phyloP scores from a whole-genome alignment of 2,113 vertebrate species.

The Bubo bubo region DNA sequence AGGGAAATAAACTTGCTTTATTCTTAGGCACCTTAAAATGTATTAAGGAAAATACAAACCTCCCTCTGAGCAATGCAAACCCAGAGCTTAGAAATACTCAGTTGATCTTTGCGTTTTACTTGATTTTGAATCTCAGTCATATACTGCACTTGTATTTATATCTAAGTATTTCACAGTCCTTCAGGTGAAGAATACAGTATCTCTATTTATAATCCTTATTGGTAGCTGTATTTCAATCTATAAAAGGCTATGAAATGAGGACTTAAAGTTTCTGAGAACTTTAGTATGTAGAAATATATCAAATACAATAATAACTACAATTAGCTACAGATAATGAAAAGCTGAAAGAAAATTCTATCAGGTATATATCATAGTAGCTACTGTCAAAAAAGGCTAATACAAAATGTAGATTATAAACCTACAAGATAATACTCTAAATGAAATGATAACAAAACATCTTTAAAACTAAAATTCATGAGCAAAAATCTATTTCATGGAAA shows the following conservation, averaged over 20 bases:
- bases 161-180: not conserved
- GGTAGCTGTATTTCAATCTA: not conserved
- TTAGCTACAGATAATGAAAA: not conserved
- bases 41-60: not conserved
- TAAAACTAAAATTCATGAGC: not conserved
- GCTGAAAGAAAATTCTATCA: not conserved
- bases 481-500: not conserved
- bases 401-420: not conserved
- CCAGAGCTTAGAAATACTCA: not conserved
- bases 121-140: not conserved
- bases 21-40: not conserved
- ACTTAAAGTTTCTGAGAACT: not conserved
- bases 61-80: not conserved
- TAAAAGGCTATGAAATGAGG: not conserved
- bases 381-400: not conserved
- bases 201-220: not conserved
- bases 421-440: not conserved
- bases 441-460: not conserved
- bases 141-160: not conserved
- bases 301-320: not conserved
- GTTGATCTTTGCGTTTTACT: not conserved
- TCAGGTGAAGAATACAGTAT: not conserved
- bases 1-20: not conserved
- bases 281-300: not conserved
- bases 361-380: no score